Percentiles rank a stretch among this genome's conserved stretches.
phyloP scores from a whole-genome alignment of 2,888 invertebrate species.

The Chromoteleia sp. region DNA sequence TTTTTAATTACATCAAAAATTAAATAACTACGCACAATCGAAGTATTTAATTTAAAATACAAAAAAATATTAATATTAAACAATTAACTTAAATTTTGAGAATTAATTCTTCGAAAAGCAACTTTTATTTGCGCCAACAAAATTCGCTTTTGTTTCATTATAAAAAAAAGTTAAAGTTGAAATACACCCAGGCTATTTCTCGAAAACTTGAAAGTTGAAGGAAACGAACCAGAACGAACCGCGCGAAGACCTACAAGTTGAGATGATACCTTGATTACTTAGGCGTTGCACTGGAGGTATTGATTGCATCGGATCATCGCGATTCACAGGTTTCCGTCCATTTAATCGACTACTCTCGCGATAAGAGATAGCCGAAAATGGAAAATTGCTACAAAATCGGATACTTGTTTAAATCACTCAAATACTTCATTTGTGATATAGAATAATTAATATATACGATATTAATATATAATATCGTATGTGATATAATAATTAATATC shows the following conservation, averaged over 20 bases:
- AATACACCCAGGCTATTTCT: constrained; percentile 54
- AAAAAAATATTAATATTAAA: too few relatives aligned
- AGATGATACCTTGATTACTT: constrained; percentile 84
- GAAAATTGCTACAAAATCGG: constrained; percentile 27
- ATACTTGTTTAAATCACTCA: background rate
- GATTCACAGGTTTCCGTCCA: constrained; percentile 83
- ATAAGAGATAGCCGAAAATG: constrained; percentile 56
- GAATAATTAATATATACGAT: too few relatives aligned
- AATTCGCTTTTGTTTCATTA: constrained; percentile 8
- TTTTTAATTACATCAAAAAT: too few relatives aligned
- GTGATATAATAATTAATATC: too few relatives aligned
- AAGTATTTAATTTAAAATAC: too few relatives aligned
- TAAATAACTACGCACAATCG: too few relatives aligned
- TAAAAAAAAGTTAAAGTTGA: constrained; percentile 28
- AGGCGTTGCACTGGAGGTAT: constrained; percentile 81
- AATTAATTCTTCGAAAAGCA: too few relatives aligned
- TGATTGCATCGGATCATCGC: constrained; percentile 83
- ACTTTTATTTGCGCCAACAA: background rate
- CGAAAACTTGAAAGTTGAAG: constrained; percentile 72
- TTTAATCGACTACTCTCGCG: constrained; percentile 70
- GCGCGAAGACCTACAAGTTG: constrained; percentile 83
- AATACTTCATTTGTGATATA: too few relatives aligned
- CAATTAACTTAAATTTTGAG: too few relatives aligned
- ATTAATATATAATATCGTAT: too few relatives aligned
- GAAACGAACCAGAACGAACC: constrained; percentile 79